Percentiles rank a stretch among this genome's conserved stretches.
Evolutionary conservation across 53 echinoderm and acorn worm species (phyloP).

Genomic region (Echinarachnius parma): DNA sequence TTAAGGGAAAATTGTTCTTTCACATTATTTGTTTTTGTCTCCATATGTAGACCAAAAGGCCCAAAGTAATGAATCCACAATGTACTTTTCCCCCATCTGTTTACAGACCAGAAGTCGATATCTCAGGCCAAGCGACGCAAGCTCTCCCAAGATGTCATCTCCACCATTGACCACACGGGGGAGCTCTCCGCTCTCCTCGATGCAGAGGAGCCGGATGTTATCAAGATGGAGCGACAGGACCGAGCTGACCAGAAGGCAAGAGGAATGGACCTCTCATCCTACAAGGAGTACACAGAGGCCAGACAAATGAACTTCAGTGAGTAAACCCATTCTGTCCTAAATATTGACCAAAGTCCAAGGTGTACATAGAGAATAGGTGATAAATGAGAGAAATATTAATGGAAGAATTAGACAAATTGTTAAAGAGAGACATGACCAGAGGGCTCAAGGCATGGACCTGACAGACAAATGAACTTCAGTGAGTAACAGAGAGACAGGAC

Average conservation of each 20-base stretch:
- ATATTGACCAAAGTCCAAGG: too few relatives aligned
- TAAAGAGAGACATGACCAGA: too few relatives aligned
- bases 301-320: slow-evolving; percentile 90
- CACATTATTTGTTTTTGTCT: too few relatives aligned
- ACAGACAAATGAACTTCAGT: too few relatives aligned
- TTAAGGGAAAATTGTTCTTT: too few relatives aligned
- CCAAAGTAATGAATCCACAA: background rate
- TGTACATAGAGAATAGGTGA: too few relatives aligned
- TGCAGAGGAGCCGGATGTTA: slow-evolving; percentile 65
- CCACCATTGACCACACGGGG: slow-evolving; percentile 88
- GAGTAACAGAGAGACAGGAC: too few relatives aligned
- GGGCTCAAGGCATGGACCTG: too few relatives aligned
- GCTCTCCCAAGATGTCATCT: slow-evolving; percentile 82
- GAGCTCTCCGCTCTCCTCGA: slow-evolving; percentile 79
- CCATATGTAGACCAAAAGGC: background rate
- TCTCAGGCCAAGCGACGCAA: slow-evolving; percentile 64
- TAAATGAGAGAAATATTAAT: too few relatives aligned
- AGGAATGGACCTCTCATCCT: slow-evolving; percentile 76
- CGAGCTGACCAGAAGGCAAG: slow-evolving; percentile 71
- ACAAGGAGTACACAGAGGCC: slow-evolving; percentile 95
- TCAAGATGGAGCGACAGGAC: slow-evolving; percentile 78
- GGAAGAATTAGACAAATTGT: too few relatives aligned
- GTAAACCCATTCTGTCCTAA: too few relatives aligned
- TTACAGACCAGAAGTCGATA: slow-evolving; percentile 43
- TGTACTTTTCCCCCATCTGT: background rate